These are phyloP conservation scores for Epinephelus lanceolatus DNA, from an alignment of 2,113 vertebrate species.

Conservation along the genomic window DNA sequence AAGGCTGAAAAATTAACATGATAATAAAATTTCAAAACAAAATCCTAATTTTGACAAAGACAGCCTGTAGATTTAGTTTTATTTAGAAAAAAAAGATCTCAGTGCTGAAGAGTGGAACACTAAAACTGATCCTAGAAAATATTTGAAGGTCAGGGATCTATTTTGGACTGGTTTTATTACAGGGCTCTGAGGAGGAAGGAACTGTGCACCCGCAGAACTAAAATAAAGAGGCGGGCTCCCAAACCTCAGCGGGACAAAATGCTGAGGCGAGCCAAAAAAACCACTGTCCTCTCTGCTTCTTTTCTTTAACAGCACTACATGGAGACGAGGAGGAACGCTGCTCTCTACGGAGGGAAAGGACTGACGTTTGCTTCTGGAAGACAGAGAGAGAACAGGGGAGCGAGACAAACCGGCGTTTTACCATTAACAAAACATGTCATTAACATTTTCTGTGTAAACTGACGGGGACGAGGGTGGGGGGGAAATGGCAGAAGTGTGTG, in stretches of 20 bases:
- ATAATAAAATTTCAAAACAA: conserved; percentile 48
- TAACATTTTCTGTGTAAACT: background rate
- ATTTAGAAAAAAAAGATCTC: conserved; percentile 23
- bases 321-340: conserved; percentile 26
- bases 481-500: conserved; percentile 56
- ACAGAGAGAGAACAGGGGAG: conserved; percentile 28
- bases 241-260: conserved; percentile 75
- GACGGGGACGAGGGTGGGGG: background rate
- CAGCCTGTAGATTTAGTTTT: background rate
- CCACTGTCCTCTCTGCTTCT: conserved; percentile 35
- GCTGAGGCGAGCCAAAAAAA: conserved; percentile 48
- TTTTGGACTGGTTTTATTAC: conserved; percentile 78
- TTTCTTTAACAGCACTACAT: conserved; percentile 42
- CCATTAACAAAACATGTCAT: conserved; percentile 8
- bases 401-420: background rate
- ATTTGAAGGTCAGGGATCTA: conserved; percentile 66
- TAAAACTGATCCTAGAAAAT: conserved; percentile 70
- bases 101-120: conserved; percentile 54
- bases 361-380: conserved; percentile 39
- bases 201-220: conserved; percentile 70
- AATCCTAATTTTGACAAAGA: conserved; percentile 32
- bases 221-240: conserved; percentile 64
- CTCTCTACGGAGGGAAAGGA: conserved; percentile 28
- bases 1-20: conserved; percentile 25
- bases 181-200: conserved; percentile 73